These are phyloP conservation scores for Suricata suricatta DNA, from an alignment of 2,113 vertebrate genomes.

Conservation along the genomic window DNA sequence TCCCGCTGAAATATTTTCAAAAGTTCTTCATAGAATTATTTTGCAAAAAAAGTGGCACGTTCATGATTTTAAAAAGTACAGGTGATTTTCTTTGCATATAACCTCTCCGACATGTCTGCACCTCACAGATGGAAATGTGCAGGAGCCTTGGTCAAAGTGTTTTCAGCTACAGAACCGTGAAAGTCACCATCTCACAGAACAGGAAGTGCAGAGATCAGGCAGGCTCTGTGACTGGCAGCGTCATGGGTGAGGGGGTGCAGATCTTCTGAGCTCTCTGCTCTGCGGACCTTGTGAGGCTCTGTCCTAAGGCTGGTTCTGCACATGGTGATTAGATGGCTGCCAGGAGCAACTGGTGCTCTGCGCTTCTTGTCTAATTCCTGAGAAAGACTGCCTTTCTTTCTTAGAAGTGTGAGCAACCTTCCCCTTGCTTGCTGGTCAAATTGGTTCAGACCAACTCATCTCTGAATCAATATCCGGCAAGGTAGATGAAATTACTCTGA, in stretches of 20 bases:
- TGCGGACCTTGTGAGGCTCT: background rate
- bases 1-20: background rate
- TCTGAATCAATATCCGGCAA: background rate
- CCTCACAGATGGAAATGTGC: background rate
- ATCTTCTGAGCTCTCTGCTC: background rate
- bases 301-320: background rate
- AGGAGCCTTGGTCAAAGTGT: background rate
- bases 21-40: background rate
- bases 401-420: background rate
- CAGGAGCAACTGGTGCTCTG: background rate
- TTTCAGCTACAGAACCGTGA: background rate
- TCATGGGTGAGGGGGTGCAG: fast-evolving
- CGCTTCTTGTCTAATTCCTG: background rate
- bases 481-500: background rate
- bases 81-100: background rate
- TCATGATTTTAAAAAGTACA: background rate
- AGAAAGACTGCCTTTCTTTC: background rate
- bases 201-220: background rate
- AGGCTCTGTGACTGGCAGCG: background rate
- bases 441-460: background rate
- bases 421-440: background rate
- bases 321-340: background rate
- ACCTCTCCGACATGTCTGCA: background rate
- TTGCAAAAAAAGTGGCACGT: background rate
- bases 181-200: background rate